Evolutionary conservation across 1,140 invertebrate species (phyloP).

Genomic region (Holcopasites calliopsidis): DNA sequence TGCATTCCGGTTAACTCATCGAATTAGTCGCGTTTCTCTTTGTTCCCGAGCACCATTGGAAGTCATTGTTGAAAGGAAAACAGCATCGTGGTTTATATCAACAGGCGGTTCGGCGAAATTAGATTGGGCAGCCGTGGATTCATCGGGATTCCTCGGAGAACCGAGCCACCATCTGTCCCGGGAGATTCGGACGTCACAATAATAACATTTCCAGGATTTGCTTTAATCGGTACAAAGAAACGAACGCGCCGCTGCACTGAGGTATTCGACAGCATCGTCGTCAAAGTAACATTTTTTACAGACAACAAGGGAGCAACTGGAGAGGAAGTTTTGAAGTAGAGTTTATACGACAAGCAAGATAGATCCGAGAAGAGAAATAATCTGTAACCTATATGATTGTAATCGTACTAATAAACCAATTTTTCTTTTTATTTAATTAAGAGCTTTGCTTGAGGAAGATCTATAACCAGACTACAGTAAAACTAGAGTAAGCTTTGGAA

Average conservation of each 20-base stretch:
- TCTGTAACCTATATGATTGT: too few species aligned
- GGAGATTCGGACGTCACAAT: conserved; percentile 10
- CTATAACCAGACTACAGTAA: too few species aligned
- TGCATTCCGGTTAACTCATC: neutral
- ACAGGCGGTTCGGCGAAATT: conserved; percentile 17
- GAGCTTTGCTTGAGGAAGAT: too few species aligned
- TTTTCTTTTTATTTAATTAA: too few species aligned
- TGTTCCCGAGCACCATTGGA: neutral
- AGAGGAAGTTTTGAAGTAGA: too few species aligned
- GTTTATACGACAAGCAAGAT: too few species aligned
- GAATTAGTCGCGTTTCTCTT: neutral
- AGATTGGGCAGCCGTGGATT: conserved; percentile 21
- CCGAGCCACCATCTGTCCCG: neutral
- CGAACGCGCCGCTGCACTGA: neutral
- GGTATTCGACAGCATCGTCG: neutral
- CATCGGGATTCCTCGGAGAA: neutral
- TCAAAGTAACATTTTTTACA: neutral
- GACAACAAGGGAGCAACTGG: neutral
- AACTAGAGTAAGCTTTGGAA: too few species aligned
- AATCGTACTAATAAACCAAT: too few species aligned
- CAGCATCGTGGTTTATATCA: neutral
- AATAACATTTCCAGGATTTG: neutral
- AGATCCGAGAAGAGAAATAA: too few species aligned
- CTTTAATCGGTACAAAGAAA: neutral
- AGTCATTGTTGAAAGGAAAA: neutral